Evolutionary conservation across 2,888 invertebrate species (phyloP).

Genomic region (Melinopterus prodromus): DNA sequence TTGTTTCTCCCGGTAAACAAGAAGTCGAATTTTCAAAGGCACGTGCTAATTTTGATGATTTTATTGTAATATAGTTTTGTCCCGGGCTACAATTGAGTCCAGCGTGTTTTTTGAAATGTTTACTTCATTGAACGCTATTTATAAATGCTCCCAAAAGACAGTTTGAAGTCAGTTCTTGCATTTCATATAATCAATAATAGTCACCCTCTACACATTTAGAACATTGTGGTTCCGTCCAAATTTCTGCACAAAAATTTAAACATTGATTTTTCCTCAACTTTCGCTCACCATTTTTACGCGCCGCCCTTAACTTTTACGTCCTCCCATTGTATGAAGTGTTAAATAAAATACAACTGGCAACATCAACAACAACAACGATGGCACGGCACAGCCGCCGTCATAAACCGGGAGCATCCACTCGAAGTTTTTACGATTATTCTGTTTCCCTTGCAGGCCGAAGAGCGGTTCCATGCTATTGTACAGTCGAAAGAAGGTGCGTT

Average conservation of each 20-base stretch:
- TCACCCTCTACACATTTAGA: too few relatives aligned
- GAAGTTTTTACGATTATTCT: background rate
- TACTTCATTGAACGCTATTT: too few relatives aligned
- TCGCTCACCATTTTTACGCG: background rate
- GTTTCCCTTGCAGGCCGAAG: constrained; percentile 76
- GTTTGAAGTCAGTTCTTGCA: too few relatives aligned
- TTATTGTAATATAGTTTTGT: too few relatives aligned
- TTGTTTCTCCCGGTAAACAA: too few relatives aligned
- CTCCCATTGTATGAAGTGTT: background rate
- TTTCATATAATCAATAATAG: too few relatives aligned
- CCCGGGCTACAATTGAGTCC: too few relatives aligned
- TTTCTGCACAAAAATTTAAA: background rate
- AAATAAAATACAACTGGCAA: background rate
- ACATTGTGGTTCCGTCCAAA: background rate
- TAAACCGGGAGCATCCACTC: background rate
- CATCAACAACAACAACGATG: background rate
- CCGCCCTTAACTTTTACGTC: background rate
- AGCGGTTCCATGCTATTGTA: constrained; percentile 97
- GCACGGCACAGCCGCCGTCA: background rate
- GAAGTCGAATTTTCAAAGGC: too few relatives aligned
- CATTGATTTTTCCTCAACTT: background rate
- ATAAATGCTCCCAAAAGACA: too few relatives aligned
- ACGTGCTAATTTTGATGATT: too few relatives aligned
- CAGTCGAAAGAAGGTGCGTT: constrained; percentile 94
- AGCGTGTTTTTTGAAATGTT: too few relatives aligned